These are phyloP conservation scores for Drosophila phalerata DNA, from an alignment of 2,888 invertebrate genomes.

Conservation along the genomic window DNA sequence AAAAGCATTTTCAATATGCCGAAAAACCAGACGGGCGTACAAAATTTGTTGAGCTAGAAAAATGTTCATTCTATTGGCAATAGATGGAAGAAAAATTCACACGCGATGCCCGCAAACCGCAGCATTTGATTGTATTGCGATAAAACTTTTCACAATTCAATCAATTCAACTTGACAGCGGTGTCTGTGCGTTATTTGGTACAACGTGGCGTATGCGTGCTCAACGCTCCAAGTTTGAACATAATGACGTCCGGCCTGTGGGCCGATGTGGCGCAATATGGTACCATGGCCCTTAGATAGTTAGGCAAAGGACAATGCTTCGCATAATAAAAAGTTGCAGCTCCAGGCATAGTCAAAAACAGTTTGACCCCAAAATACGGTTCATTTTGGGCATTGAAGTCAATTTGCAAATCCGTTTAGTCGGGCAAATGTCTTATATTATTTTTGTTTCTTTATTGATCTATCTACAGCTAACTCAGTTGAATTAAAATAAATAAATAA, in stretches of 20 bases:
- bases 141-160: conserved; percentile 78
- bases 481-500: too few species aligned
- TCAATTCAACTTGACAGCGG: conserved; percentile 62
- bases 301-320: conserved; percentile 3
- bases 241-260: conserved; percentile 15
- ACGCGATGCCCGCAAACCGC: conserved; percentile 69
- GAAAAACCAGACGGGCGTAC: conserved; percentile 32
- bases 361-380: background rate
- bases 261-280: conserved; percentile 2
- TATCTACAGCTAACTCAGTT: too few species aligned
- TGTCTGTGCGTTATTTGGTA: conserved; percentile 20
- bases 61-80: conserved; percentile 53
- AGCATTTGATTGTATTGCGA: conserved; percentile 72
- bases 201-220: conserved; percentile 62
- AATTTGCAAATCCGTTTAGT: conserved; percentile 6
- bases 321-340: conserved; percentile 3
- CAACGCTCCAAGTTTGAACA: background rate
- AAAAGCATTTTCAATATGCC: conserved; percentile 61
- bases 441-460: background rate
- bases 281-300: background rate
- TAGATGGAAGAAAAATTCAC: conserved; percentile 33
- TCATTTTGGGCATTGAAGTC: conserved; percentile 3
- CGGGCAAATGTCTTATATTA: background rate
- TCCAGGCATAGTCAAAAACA: background rate
- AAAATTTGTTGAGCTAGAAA: conserved; percentile 40